phyloP scores from a whole-genome alignment of 2,113 vertebrate species.

The Tauraco erythrolophus region DNA sequence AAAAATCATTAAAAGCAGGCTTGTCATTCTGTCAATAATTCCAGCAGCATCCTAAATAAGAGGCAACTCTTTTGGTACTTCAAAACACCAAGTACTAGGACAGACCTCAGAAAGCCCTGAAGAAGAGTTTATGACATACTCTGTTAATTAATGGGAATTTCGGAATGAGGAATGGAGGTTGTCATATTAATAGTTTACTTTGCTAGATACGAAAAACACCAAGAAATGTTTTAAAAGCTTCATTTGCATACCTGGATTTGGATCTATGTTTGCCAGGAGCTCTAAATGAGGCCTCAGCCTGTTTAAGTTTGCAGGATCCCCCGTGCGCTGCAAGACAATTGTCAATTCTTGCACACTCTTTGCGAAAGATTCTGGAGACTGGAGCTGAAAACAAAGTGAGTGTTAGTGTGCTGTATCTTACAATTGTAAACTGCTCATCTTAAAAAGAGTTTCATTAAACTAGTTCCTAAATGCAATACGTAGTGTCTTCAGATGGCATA shows the following conservation, averaged over 20 bases:
- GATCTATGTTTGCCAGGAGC: constrained; percentile 93
- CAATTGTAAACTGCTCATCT: background rate
- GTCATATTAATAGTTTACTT: background rate
- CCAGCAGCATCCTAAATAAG: background rate
- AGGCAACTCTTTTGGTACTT: background rate
- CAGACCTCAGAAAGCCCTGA: background rate
- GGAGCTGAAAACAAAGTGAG: constrained; percentile 80
- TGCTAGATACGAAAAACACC: background rate
- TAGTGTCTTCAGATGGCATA: constrained; percentile 79
- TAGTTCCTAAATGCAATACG: background rate
- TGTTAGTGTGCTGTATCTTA: background rate
- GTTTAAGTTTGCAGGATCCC: constrained; percentile 94
- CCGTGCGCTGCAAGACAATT: constrained; percentile 94
- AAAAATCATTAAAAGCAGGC: constrained; percentile 28
- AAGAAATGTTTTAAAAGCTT: background rate
- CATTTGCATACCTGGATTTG: constrained; percentile 87
- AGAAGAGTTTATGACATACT: background rate
- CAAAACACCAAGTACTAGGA: background rate
- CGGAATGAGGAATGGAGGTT: background rate
- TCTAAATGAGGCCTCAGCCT: constrained; percentile 92
- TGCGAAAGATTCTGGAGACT: constrained; percentile 96
- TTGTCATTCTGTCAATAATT: background rate
- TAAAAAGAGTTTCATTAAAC: background rate
- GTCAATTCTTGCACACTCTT: constrained; percentile 97
- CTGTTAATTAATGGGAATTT: background rate